A percentile compares a stretch with the other conserved stretches of the same genome.
Conservation (phyloP, 2,113 vertebrate genomes). For the Podarcis raffonei region DNA sequence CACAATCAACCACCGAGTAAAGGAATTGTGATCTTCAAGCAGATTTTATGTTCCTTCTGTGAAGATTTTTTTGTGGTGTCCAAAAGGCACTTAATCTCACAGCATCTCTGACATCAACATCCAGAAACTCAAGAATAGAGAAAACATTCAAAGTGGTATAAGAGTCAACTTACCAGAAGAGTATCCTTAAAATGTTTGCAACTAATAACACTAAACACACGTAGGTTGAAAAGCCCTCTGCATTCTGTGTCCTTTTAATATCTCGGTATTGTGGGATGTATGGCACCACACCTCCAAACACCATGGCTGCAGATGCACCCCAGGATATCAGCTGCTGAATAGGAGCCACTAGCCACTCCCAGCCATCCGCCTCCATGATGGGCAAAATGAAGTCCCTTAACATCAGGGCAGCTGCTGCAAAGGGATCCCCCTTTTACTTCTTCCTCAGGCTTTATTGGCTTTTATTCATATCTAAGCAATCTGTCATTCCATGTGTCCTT, state of each 20-base stretch:
- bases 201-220: slow-evolving; percentile 93
- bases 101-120: background rate
- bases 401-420: background rate
- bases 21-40: background rate
- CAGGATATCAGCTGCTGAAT: slow-evolving; percentile 83
- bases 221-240: slow-evolving; percentile 94
- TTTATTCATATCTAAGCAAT: slow-evolving; percentile 20
- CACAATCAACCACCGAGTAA: background rate
- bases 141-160: accelerated
- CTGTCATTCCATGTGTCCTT: background rate
- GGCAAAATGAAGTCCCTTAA: background rate
- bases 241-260: slow-evolving; percentile 90
- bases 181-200: slow-evolving; percentile 92
- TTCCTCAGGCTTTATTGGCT: slow-evolving; percentile 4
- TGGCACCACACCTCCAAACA: slow-evolving; percentile 94
- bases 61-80: too few species aligned
- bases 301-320: slow-evolving; percentile 90
- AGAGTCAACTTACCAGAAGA: slow-evolving; percentile 86
- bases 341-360: slow-evolving; percentile 81
- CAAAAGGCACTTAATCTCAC: background rate
- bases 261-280: slow-evolving; percentile 95
- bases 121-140: accelerated
- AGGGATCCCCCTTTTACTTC: background rate
- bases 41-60: background rate
- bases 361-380: slow-evolving; percentile 84